Evolutionary conservation across 2,113 vertebrate species (phyloP).

Genomic region (Oncorhynchus keta): DNA sequence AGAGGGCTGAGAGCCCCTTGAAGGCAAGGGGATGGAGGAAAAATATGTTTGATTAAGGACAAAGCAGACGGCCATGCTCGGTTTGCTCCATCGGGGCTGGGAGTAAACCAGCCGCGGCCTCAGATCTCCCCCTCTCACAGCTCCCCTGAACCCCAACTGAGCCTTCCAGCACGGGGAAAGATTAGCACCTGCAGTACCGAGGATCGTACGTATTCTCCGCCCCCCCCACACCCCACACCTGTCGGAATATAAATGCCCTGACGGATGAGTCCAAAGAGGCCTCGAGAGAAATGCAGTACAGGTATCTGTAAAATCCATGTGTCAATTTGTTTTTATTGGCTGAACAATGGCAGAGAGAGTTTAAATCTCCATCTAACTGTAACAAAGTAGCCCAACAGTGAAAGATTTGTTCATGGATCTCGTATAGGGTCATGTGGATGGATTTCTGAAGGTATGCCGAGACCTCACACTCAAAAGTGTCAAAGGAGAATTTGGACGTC

Average conservation of each 20-base stretch:
- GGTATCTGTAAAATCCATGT: neutral
- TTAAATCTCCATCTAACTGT: neutral
- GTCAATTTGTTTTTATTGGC: slow-evolving; percentile 3
- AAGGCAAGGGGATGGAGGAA: neutral
- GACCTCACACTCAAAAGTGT: too few relatives aligned
- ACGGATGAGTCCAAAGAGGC: slow-evolving; percentile 1
- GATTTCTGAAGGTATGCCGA: neutral
- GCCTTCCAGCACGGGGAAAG: neutral
- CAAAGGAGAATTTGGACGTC: too few relatives aligned
- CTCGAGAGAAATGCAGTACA: neutral
- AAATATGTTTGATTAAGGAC: slow-evolving; percentile 6
- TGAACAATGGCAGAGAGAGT: slow-evolving; percentile 3
- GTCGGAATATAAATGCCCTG: slow-evolving; percentile 8
- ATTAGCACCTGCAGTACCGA: slow-evolving; percentile 17
- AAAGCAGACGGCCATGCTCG: neutral
- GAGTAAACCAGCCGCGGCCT: neutral
- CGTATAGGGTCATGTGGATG: neutral
- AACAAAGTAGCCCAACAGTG: neutral
- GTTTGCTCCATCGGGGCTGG: neutral
- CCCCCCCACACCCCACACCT: neutral
- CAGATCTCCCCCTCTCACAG: neutral
- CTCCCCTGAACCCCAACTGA: neutral
- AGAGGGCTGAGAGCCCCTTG: slow-evolving; percentile 11
- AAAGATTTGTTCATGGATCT: neutral
- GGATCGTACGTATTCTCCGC: neutral